Evolutionary conservation across 2,888 invertebrate species (phyloP).

Genomic region (Tiphia femorata): DNA sequence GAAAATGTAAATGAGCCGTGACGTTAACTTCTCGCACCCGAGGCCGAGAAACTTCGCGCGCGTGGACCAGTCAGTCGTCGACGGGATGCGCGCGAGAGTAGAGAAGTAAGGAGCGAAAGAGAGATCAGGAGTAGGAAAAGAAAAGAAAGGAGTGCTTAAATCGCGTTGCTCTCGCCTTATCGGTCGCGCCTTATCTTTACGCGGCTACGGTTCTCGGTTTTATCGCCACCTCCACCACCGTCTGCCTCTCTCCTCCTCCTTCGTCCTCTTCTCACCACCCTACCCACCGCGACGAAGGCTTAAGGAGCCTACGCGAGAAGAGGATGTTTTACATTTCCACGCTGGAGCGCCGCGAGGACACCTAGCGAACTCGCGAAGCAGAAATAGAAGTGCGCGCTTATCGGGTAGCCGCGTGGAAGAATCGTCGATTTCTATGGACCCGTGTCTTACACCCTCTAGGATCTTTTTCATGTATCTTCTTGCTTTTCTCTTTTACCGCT

Average conservation of each 20-base stretch:
- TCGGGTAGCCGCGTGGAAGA: constrained; percentile 36
- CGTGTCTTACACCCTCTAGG: constrained; percentile 3
- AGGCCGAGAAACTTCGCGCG: constrained; percentile 15
- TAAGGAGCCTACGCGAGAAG: background rate
- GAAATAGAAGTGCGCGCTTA: constrained; percentile 26
- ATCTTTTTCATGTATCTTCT: too few species aligned
- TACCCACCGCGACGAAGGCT: too few species aligned
- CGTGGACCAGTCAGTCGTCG: too few species aligned
- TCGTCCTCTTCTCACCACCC: too few species aligned
- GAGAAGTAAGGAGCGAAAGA: too few species aligned
- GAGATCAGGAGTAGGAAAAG: too few species aligned
- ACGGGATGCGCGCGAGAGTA: constrained; percentile 19
- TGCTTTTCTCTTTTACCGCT: background rate
- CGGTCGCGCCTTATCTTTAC: constrained; percentile 32
- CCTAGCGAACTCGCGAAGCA: background rate
- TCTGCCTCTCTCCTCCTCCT: too few species aligned
- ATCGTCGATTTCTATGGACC: constrained; percentile 9
- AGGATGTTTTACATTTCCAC: constrained; percentile 8
- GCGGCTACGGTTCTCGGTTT: constrained; percentile 26
- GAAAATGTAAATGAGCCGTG: constrained; percentile 33
- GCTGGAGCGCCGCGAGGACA: constrained; percentile 12
- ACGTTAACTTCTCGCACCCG: constrained; percentile 24
- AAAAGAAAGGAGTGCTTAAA: constrained; percentile 40
- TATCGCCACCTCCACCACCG: too few species aligned
- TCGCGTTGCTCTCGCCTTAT: constrained; percentile 32